These are phyloP conservation scores for Toxotes chatareus DNA, from an alignment of 2,113 vertebrate species.

Conservation along the genomic window DNA sequence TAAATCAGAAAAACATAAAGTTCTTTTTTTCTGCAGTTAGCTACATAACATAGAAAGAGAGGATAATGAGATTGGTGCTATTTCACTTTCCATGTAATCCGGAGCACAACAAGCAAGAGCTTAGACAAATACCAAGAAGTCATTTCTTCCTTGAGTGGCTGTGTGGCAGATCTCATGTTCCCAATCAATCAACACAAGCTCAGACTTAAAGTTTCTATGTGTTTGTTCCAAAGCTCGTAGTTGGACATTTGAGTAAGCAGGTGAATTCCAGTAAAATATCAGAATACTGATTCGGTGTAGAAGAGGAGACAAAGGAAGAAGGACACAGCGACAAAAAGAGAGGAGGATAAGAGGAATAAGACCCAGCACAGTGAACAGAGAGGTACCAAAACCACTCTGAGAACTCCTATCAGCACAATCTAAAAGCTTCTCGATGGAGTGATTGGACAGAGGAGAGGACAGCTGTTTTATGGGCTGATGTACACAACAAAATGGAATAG, in stretches of 20 bases:
- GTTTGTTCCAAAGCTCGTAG: slow-evolving; percentile 4
- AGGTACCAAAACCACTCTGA: slow-evolving; percentile 21
- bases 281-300: background rate
- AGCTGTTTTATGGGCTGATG: slow-evolving; percentile 24
- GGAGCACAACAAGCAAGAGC: slow-evolving; percentile 34
- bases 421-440: slow-evolving; percentile 36
- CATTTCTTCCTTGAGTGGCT: slow-evolving; percentile 47
- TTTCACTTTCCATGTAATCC: slow-evolving; percentile 56
- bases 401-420: slow-evolving; percentile 26
- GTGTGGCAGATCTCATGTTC: slow-evolving; percentile 10
- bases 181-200: slow-evolving; percentile 40
- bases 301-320: slow-evolving; percentile 20
- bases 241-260: slow-evolving; percentile 17
- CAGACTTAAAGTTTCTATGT: background rate
- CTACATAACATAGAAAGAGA: slow-evolving; percentile 22
- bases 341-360: slow-evolving; percentile 38
- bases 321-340: slow-evolving; percentile 4
- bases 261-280: slow-evolving; percentile 1
- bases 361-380: slow-evolving; percentile 27
- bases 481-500: slow-evolving; percentile 12
- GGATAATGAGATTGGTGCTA: slow-evolving; percentile 53
- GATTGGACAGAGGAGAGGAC: slow-evolving; percentile 26
- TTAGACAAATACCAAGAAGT: slow-evolving; percentile 44
- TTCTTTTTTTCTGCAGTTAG: background rate
- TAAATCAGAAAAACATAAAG: slow-evolving; percentile 24